Conservation (phyloP, 2,888 invertebrate species). For the Dasypogon diadema region DNA sequence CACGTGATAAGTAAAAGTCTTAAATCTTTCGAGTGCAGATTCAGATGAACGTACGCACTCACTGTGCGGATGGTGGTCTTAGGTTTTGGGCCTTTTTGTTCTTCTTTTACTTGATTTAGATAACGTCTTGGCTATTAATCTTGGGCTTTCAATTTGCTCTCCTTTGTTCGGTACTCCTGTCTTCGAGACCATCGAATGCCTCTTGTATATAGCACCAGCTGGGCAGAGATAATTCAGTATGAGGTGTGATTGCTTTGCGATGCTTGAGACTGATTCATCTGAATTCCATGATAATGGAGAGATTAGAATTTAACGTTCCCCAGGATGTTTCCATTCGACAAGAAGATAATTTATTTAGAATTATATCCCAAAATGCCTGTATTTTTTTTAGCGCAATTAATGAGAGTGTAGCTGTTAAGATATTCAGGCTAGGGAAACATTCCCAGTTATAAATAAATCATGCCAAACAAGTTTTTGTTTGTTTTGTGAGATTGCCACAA, state of each 20-base stretch:
- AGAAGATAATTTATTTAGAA: background rate
- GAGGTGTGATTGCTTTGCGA: slow-evolving; percentile 23
- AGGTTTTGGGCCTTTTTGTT: slow-evolving; percentile 25
- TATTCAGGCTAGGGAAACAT: no score
- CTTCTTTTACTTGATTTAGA: slow-evolving; percentile 37
- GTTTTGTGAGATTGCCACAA: no score
- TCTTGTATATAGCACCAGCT: background rate
- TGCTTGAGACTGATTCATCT: slow-evolving; percentile 18
- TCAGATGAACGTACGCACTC: slow-evolving; percentile 1
- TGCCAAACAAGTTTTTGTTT: no score
- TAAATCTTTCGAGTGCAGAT: slow-evolving; percentile 44
- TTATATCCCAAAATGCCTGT: no score
- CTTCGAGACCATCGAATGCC: no score
- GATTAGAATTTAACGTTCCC: background rate
- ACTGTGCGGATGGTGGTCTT: background rate
- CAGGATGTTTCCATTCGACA: background rate
- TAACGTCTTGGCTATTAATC: slow-evolving; percentile 45
- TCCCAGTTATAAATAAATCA: no score
- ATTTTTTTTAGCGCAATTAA: no score
- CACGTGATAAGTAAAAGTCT: slow-evolving; percentile 47
- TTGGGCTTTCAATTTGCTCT: slow-evolving; percentile 44
- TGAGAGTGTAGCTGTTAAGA: no score
- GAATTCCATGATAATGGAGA: background rate
- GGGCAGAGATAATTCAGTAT: slow-evolving; percentile 8
- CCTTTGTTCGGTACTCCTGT: slow-evolving; percentile 15